These are phyloP conservation scores for Zenarchopterus dispar DNA, from an alignment of 2,797 vertebrate species.

Conservation along the genomic window DNA sequence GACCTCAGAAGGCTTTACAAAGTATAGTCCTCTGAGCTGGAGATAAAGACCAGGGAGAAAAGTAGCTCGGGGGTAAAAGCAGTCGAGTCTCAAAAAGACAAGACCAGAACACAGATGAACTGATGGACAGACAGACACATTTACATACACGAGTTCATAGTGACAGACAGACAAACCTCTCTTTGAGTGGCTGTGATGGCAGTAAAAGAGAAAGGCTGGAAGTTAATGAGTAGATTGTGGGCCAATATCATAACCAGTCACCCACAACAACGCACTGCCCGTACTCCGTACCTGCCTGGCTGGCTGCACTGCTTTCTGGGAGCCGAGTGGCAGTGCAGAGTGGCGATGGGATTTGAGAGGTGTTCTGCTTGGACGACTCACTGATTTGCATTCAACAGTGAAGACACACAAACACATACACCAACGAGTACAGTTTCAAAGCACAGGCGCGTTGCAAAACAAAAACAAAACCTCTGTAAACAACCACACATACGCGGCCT, in stretches of 20 bases:
- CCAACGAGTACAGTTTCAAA: slow-evolving; percentile 38
- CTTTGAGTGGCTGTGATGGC: slow-evolving; percentile 54
- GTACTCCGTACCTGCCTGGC: slow-evolving; percentile 71
- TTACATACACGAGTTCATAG: slow-evolving; percentile 33
- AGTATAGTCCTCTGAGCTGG: too few relatives aligned
- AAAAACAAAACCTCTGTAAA: slow-evolving; percentile 12
- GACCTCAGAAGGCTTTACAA: too few relatives aligned
- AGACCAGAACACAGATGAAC: slow-evolving; percentile 9
- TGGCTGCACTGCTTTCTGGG: slow-evolving; percentile 75
- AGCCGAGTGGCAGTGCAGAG: slow-evolving; percentile 74
- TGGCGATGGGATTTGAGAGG: slow-evolving; percentile 82
- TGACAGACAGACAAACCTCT: slow-evolving; percentile 49
- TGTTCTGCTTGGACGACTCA: slow-evolving; percentile 80
- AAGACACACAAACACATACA: slow-evolving; percentile 74
- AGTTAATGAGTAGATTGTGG: slow-evolving; percentile 81
- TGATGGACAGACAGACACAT: slow-evolving; percentile 38
- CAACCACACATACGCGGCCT: slow-evolving; percentile 12
- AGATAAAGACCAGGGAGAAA: too few relatives aligned
- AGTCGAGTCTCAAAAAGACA: slow-evolving; percentile 1
- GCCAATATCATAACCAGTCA: slow-evolving; percentile 81
- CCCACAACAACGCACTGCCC: slow-evolving; percentile 75
- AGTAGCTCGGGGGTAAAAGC: background rate
- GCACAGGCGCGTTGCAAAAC: slow-evolving; percentile 36
- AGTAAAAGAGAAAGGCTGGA: slow-evolving; percentile 70
- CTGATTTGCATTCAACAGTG: slow-evolving; percentile 85